Evolutionary conservation across 2,113 vertebrate genomes (phyloP).

Genomic region (Podiceps cristatus): DNA sequence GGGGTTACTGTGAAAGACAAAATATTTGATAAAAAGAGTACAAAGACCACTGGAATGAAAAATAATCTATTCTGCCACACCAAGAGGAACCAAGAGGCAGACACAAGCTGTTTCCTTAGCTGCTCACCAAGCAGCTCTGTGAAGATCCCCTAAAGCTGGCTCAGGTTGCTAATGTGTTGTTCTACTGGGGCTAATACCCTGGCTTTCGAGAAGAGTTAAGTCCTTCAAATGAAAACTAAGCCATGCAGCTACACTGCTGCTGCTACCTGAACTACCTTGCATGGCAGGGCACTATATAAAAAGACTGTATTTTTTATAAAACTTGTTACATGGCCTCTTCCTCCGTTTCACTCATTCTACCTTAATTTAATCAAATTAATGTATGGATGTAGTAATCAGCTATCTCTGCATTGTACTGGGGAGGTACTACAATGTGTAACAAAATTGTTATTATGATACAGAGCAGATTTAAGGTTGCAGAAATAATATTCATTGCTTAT

Average conservation of each 20-base stretch:
- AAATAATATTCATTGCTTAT: not conserved
- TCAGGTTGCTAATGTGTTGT: not conserved
- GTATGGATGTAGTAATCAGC: not conserved
- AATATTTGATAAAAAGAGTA: not conserved
- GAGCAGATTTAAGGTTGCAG: not conserved
- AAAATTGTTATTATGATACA: not conserved
- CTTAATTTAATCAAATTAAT: slow-evolving; percentile 18
- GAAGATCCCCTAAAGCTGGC: not conserved
- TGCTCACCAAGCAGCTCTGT: not conserved
- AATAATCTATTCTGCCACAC: not conserved
- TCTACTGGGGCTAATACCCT: not conserved
- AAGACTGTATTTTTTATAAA: not conserved
- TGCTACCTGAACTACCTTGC: not conserved
- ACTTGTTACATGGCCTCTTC: not conserved
- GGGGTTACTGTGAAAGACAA: not conserved
- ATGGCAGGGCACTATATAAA: not conserved
- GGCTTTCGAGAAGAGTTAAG: not conserved
- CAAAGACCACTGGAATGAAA: not conserved
- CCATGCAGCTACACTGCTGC: not conserved
- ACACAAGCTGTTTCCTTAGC: not conserved
- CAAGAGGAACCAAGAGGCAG: not conserved
- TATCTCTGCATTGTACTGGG: not conserved
- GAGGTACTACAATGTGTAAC: not conserved
- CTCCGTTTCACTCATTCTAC: not conserved
- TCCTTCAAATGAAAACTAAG: not conserved